A percentile compares a stretch with the other conserved stretches of the same genome.
These are phyloP conservation scores for Etheostoma nigrum DNA, from an alignment of 2,797 vertebrate genomes.

Conservation along the genomic window DNA sequence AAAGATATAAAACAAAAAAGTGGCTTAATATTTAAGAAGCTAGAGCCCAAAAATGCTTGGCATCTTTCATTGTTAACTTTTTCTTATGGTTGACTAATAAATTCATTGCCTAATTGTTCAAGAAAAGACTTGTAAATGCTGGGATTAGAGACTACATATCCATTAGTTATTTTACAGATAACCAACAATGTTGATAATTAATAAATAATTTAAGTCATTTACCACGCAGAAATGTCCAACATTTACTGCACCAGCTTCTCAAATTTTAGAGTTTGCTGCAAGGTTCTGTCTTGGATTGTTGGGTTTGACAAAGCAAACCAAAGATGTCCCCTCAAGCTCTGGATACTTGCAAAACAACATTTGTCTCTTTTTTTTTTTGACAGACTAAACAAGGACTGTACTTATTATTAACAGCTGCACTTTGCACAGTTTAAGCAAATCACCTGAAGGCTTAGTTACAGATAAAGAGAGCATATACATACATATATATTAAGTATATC, in stretches of 20 bases:
- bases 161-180: neutral
- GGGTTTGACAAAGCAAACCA: neutral
- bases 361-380: no score
- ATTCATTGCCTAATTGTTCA: no score
- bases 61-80: no score
- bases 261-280: neutral
- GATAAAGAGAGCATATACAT: neutral
- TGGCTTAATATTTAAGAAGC: no score
- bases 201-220: neutral
- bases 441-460: neutral
- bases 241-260: neutral
- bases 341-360: neutral
- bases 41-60: no score
- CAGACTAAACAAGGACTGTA: no score
- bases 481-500: neutral
- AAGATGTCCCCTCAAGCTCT: neutral
- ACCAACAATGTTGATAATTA: neutral
- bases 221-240: neutral
- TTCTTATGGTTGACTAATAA: no score
- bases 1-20: no score
- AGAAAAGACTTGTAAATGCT: no score
- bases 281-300: neutral
- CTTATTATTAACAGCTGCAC: neutral
- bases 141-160: no score
- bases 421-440: no score